A percentile compares a stretch with the other conserved stretches of the same genome.
phyloP scores from a whole-genome alignment of 2,113 vertebrate species.

The Rattus norvegicus region GRCr8 NC_086020.1:84340501-84341000 shows the following conservation, averaged over 20 bases:
- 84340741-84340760: background rate
- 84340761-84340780: background rate
- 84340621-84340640: conserved; percentile 13
- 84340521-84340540: conserved; percentile 20
- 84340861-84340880: conserved; percentile 31
- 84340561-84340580: background rate
- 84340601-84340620: conserved; percentile 5
- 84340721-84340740: background rate
- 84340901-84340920: conserved; percentile 15
- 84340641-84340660: conserved; percentile 12
- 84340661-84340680: conserved; percentile 5
- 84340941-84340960: background rate
- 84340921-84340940: conserved; percentile 30
- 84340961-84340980: conserved; percentile 51
- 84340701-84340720: background rate
- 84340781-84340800: conserved; percentile 20
- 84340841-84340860: conserved; percentile 33
- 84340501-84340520: background rate
- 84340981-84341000: conserved; percentile 35
- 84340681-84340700: background rate
- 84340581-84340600: conserved; percentile 23
- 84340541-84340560: conserved; percentile 44
- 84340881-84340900: conserved; percentile 18
- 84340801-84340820: conserved; percentile 7
- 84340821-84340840: background rate